These are phyloP conservation scores for Gambusia holbrooki DNA, from an alignment of 2,113 vertebrate genomes.

Conservation along the genomic window DNA sequence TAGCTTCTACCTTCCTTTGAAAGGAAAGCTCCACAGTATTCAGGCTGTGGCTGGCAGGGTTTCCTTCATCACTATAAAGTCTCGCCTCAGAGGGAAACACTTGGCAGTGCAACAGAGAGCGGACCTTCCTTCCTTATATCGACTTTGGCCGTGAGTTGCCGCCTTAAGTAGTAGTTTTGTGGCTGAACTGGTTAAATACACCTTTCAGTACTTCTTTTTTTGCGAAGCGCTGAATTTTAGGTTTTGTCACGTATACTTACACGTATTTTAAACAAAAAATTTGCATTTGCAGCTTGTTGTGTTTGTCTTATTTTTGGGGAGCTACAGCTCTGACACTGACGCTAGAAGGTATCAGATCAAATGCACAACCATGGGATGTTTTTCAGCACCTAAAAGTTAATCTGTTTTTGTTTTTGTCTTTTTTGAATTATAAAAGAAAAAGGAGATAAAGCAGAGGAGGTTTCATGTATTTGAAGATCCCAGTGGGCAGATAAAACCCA, in stretches of 20 bases:
- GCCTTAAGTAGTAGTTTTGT: slow-evolving; percentile 18
- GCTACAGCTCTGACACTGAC: no score
- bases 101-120: slow-evolving; percentile 56
- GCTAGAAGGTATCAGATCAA: no score
- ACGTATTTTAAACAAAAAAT: neutral
- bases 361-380: neutral
- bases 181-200: slow-evolving; percentile 17
- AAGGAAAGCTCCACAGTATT: slow-evolving; percentile 1
- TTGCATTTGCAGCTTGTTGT: no score
- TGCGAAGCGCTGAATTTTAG: neutral
- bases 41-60: slow-evolving; percentile 29
- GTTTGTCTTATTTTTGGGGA: no score
- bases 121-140: slow-evolving; percentile 41
- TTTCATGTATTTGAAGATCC: neutral
- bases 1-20: neutral
- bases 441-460: neutral
- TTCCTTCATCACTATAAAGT: slow-evolving; percentile 54
- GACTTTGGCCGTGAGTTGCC: slow-evolving; percentile 15
- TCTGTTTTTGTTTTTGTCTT: no score
- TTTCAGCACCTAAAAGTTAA: neutral
- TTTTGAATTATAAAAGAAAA: neutral
- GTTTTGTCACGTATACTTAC: neutral
- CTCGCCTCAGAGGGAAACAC: slow-evolving; percentile 46
- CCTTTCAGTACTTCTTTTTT: neutral
- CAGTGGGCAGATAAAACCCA: neutral